phyloP scores from a whole-genome alignment of 2,797 vertebrate species.

The Pangasius krempfi region DNA sequence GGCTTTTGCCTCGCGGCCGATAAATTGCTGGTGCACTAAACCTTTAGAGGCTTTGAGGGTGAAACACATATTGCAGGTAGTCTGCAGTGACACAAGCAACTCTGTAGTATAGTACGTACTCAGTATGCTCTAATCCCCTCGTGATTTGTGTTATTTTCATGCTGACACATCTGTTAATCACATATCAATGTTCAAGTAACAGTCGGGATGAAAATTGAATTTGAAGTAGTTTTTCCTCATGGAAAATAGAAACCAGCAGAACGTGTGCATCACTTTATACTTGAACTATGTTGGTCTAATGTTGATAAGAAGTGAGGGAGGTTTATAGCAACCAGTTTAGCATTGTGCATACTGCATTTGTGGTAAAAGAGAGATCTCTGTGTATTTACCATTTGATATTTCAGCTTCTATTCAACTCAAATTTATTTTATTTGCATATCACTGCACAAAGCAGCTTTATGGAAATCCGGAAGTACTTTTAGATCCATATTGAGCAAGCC shows the following conservation, averaged over 20 bases:
- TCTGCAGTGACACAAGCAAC: slow-evolving; percentile 54
- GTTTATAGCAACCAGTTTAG: background rate
- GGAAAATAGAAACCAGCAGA: background rate
- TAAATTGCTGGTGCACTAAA: slow-evolving; percentile 60
- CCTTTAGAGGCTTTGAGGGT: slow-evolving; percentile 58
- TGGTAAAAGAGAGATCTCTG: background rate
- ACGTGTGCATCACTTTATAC: background rate
- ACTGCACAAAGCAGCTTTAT: background rate
- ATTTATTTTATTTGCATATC: background rate
- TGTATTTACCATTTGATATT: background rate
- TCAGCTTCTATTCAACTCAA: background rate
- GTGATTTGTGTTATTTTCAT: slow-evolving; percentile 38
- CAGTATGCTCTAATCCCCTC: slow-evolving; percentile 47
- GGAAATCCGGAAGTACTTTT: background rate
- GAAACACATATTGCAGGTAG: slow-evolving; percentile 58
- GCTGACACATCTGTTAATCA: slow-evolving; percentile 12
- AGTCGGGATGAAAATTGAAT: background rate
- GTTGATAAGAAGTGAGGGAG: background rate
- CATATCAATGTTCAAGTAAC: background rate
- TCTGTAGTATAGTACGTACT: slow-evolving; percentile 50
- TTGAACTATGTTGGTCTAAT: background rate
- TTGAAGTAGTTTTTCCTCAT: background rate
- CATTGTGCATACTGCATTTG: background rate
- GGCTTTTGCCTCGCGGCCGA: slow-evolving; percentile 60
- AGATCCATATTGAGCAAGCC: background rate